Base-by-base conservation (phyloP, 2,797 vertebrate genomes). In the Hydrolagus colliei region DNA sequence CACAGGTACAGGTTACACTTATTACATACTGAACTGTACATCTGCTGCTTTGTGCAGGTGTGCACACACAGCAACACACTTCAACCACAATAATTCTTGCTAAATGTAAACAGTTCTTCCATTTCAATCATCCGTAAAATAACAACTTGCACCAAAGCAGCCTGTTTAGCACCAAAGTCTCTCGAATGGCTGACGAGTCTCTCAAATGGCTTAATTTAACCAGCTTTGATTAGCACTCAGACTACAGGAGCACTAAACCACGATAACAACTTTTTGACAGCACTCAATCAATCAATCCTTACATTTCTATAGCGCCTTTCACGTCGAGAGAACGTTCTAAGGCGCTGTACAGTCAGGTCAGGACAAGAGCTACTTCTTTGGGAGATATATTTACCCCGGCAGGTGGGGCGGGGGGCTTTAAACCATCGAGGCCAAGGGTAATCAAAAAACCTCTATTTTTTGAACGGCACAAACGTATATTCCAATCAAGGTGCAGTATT, bases 181-280 rank as follows among this genome's bases (percentile, higher is more conserved):
- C 27, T n/a, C 27, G 27, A 27, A 27, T 27, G 27, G 68, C 41
- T 71, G 63, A 20, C n/a, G 16, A 18, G 20, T 84, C 79, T 52
- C 32, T 67, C 62, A 65, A 78, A 82, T 67, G 63, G 27, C 27
- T 82, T 82, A 41, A 18, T 82, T 65, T 82, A 68, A 67, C 27
- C 65, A 82, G 79, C 32, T 82, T 63, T 68, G 65, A 20, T 68
- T 65, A 68, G 22, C 32, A 71, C 79, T n/a, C 52, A 61, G 16
- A 77, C 75, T 12, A 20, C 18, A 32, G 65, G 9, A 20, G 16
- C 65, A 41, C 35, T 1, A 68, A 68, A 14, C 32, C 16, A 68
- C 2, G 79, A 14, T 6, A 35, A 20, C n/a, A 65, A 32, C 18
- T 61, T 80, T 12, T 13, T 79, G 61, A 27, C 32, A 13, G 61